Conservation (phyloP, 2,888 invertebrate species). For the Cremastinae sp. region DNA sequence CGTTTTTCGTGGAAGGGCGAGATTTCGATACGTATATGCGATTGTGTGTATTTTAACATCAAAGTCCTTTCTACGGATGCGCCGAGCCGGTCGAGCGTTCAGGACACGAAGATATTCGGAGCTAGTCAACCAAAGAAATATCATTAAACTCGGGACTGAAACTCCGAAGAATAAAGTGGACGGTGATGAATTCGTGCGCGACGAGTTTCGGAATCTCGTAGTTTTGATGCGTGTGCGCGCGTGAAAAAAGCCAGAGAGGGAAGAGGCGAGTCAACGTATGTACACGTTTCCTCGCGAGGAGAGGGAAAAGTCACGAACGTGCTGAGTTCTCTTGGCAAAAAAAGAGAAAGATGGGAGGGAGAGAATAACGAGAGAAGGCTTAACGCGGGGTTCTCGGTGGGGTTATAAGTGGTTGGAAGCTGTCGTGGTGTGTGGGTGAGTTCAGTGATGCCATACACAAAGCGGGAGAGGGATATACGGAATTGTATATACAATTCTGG, state of each 20-base stretch:
- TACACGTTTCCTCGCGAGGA: conserved; percentile 15
- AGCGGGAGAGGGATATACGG: background rate
- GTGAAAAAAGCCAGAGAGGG: conserved; percentile 1
- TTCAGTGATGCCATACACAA: conserved; percentile 42
- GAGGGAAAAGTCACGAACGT: conserved; percentile 27
- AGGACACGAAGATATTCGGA: conserved; percentile 14
- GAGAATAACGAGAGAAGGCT: conserved; percentile 17
- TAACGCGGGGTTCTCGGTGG: conserved; percentile 34
- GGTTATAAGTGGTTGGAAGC: conserved; percentile 26
- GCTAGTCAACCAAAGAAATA: conserved; percentile 23
- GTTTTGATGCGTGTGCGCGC: background rate
- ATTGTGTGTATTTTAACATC: conserved; percentile 16
- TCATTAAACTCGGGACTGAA: background rate
- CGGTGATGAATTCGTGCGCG: background rate
- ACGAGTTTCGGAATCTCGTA: background rate
- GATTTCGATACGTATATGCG: background rate
- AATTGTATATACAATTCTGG: background rate
- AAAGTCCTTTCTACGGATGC: conserved; percentile 24
- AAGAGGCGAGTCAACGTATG: background rate
- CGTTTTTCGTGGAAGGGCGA: conserved; percentile 7
- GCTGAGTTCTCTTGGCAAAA: conserved; percentile 7
- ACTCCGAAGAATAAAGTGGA: background rate
- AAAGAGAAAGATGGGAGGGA: conserved; percentile 9
- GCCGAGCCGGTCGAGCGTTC: conserved; percentile 41
- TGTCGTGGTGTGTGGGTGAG: conserved; percentile 49